Conservation (phyloP, 2,113 vertebrate genomes). For the Drymodes brunneopygia region DNA sequence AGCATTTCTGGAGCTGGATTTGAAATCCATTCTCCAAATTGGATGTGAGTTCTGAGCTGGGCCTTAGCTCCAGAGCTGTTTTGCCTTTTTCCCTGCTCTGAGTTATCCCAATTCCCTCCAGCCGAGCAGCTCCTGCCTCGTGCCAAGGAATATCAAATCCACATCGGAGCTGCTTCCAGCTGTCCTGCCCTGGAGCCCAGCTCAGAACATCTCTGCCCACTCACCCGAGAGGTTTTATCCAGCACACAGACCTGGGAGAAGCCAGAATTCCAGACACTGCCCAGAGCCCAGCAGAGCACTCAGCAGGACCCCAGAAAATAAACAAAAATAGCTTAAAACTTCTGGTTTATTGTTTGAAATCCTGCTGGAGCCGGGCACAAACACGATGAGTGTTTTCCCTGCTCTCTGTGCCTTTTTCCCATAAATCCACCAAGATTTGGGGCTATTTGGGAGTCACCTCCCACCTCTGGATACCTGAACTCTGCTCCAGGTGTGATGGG, state of each 20-base stretch:
- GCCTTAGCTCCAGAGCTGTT: neutral
- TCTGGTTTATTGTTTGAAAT: neutral
- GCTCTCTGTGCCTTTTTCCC: neutral
- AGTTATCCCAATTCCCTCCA: neutral
- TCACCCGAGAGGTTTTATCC: neutral
- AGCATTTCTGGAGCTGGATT: neutral
- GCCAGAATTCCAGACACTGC: neutral
- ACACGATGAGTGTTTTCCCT: neutral
- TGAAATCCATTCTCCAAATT: neutral
- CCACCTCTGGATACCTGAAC: neutral
- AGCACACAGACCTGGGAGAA: neutral
- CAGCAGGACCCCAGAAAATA: neutral
- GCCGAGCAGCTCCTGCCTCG: neutral
- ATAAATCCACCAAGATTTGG: neutral
- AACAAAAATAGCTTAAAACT: neutral
- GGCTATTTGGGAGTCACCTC: fast-evolving
- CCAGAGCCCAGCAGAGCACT: neutral
- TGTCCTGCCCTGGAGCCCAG: neutral
- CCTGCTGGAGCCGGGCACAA: neutral
- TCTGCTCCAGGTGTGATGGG: neutral
- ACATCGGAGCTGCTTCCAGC: neutral
- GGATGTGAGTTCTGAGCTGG: neutral
- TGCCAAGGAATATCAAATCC: neutral
- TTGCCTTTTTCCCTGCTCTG: neutral
- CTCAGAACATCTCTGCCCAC: neutral